A percentile compares a stretch with the other conserved stretches of the same genome.
Conservation (phyloP, 2,888 invertebrate genomes). For the Eudemis profundana region DNA sequence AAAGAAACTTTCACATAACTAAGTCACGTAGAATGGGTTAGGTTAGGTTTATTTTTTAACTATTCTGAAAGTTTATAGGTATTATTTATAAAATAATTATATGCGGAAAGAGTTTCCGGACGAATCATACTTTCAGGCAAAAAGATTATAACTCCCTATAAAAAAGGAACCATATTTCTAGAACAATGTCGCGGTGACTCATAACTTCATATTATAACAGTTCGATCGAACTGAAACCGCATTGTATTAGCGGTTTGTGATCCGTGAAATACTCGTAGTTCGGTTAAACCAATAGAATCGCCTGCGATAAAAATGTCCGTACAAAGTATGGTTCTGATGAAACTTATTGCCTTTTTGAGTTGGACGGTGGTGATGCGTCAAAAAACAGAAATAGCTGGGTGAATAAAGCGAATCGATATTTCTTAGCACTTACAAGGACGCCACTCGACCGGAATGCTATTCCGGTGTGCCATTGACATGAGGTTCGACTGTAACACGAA, state of each 20-base stretch:
- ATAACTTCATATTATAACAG: background rate
- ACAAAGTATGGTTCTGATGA: background rate
- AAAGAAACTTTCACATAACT: too few species aligned
- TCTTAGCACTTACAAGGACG: conserved; percentile 10
- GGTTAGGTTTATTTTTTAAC: too few species aligned
- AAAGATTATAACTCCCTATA: too few species aligned
- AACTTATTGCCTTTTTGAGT: background rate
- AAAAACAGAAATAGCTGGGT: conserved; percentile 23
- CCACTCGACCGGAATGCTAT: background rate
- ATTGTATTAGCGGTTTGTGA: background rate
- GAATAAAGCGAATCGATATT: conserved; percentile 17
- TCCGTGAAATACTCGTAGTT: background rate
- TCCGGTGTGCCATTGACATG: background rate
- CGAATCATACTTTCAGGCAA: too few species aligned
- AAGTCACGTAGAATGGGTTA: too few species aligned
- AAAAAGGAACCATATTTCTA: too few species aligned
- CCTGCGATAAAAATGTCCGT: background rate
- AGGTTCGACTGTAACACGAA: too few species aligned
- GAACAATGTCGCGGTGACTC: background rate
- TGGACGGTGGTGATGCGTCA: conserved; percentile 20
- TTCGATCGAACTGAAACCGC: background rate
- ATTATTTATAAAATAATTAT: too few species aligned
- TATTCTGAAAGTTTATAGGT: too few species aligned
- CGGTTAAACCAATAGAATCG: background rate
- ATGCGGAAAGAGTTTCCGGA: too few species aligned